Conservation (phyloP, 2,113 vertebrate genomes). For the Edolisoma coerulescens region DNA sequence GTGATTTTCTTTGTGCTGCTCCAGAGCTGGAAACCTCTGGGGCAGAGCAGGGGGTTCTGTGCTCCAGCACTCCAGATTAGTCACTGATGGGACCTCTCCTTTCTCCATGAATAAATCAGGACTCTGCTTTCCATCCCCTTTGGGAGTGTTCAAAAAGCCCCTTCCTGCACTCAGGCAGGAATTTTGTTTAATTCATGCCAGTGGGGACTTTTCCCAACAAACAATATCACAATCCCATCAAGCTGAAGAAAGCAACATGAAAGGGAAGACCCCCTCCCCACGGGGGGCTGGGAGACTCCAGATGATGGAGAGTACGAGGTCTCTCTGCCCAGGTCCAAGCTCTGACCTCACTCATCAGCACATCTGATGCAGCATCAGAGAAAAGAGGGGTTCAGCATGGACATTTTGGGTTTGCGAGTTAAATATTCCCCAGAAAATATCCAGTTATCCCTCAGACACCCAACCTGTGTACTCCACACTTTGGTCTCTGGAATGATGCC, state of each 20-base stretch:
- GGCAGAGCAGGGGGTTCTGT: background rate
- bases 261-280: background rate
- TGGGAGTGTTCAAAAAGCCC: background rate
- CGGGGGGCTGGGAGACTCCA: background rate
- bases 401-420: background rate
- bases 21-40: background rate
- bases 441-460: fast-evolving
- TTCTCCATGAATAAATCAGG: background rate
- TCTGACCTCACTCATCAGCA: background rate
- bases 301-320: background rate
- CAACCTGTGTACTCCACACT: background rate
- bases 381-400: background rate
- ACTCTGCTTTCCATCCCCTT: background rate
- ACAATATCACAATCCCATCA: background rate
- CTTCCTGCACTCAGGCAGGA: background rate
- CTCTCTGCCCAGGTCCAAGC: background rate
- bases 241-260: background rate
- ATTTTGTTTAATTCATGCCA: background rate
- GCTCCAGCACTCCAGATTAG: background rate
- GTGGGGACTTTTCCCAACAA: background rate
- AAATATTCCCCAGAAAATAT: background rate
- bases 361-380: background rate
- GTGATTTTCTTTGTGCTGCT: background rate
- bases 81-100: background rate
- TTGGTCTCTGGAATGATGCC: background rate